A percentile compares a stretch with the other conserved stretches of the same genome.
phyloP scores from a whole-genome alignment of 2,888 invertebrate genomes.

The Diadegma fenestrale region DNA sequence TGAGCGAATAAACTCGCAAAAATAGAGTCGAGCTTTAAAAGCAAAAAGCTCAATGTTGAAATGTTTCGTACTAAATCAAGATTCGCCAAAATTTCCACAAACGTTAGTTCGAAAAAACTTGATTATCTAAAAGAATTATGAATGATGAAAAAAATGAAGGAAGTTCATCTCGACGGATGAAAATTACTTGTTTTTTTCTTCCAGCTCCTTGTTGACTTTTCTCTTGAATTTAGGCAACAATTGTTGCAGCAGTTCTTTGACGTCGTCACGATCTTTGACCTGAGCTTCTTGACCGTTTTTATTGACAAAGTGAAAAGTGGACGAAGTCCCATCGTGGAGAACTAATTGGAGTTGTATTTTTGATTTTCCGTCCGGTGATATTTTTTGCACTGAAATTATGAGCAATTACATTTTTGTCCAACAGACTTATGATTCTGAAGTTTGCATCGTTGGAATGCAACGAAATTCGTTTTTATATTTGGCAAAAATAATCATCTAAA shows the following conservation, averaged over 20 bases:
- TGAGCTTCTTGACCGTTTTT: conserved; percentile 93
- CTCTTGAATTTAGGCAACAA: conserved; percentile 96
- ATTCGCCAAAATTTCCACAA: background rate
- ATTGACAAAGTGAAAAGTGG: conserved; percentile 99
- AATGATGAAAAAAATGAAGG: background rate
- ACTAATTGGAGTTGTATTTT: conserved; percentile 99
- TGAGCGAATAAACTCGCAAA: conserved; percentile 50
- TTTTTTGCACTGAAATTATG: conserved; percentile 93
- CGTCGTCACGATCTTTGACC: conserved; percentile 95
- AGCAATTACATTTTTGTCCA: background rate
- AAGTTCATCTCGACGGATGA: conserved; percentile 5
- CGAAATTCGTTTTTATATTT: no score
- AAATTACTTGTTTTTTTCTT: conserved; percentile 92
- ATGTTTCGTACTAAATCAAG: background rate
- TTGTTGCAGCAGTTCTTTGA: conserved; percentile 96
- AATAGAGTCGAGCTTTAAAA: background rate
- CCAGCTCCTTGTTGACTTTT: conserved; percentile 95
- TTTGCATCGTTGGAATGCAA: no score
- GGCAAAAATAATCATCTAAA: no score
- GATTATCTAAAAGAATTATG: background rate
- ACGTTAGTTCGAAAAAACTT: background rate
- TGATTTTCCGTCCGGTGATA: conserved; percentile 98
- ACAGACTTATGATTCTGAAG: no score
- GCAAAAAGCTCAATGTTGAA: background rate
- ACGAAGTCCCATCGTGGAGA: conserved; percentile 96